These are phyloP conservation scores for Lithobius niger DNA, from an alignment of 1,140 invertebrate species.

Conservation along the genomic window DNA sequence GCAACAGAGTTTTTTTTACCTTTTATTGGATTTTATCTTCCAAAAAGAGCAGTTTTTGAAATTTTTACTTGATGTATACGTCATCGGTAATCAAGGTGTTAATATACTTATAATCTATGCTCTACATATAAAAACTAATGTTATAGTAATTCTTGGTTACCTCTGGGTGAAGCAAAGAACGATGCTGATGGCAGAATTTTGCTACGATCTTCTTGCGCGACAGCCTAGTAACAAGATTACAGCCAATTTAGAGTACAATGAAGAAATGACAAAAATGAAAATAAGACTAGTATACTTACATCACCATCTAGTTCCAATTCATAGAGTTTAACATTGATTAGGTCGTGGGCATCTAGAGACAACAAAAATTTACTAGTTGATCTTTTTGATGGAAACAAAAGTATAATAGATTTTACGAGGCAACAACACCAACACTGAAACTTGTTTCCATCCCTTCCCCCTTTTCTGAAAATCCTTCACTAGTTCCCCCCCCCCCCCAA, in stretches of 20 bases:
- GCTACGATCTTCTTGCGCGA: slow-evolving; percentile 26
- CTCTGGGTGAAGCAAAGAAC: slow-evolving; percentile 64
- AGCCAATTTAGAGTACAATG: slow-evolving; percentile 10
- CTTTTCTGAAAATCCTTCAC: too few species aligned
- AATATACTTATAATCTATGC: not conserved
- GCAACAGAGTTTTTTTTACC: too few species aligned
- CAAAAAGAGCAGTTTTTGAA: too few species aligned
- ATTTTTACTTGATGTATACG: too few species aligned
- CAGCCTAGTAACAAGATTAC: slow-evolving; percentile 13
- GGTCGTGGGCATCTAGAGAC: slow-evolving; percentile 78
- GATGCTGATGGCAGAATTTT: slow-evolving; percentile 55
- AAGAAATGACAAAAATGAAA: not conserved
- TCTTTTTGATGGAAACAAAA: too few species aligned
- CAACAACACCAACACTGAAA: too few species aligned
- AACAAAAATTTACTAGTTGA: too few species aligned
- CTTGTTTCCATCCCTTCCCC: too few species aligned
- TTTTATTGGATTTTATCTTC: too few species aligned
- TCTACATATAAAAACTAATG: slow-evolving; percentile 9
- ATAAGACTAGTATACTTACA: slow-evolving; percentile 39
- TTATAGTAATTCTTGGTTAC: slow-evolving; percentile 34
- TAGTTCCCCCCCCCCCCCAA: too few species aligned
- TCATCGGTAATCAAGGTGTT: too few species aligned
- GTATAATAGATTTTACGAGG: too few species aligned
- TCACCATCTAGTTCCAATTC: slow-evolving; percentile 63
- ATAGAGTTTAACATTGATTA: slow-evolving; percentile 80